Evolutionary conservation across 2,113 vertebrate species (phyloP), one percentile per base, ranked within the genome.

Genomic region (Thalassarche chlororhynchos): DNA sequence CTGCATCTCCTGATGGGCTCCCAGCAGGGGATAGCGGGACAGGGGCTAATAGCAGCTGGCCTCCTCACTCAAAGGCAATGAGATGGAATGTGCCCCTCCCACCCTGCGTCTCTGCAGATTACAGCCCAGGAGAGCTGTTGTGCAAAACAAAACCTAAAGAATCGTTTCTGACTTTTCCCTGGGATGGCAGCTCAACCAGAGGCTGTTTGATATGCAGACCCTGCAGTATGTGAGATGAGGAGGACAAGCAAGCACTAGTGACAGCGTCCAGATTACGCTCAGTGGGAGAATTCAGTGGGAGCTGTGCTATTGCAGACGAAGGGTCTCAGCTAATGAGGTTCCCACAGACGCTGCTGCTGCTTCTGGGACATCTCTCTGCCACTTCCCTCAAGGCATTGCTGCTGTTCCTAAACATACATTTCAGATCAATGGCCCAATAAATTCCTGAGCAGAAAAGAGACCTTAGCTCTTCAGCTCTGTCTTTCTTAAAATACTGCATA

Each of bases 261-360:
- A 77, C 81, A 57, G 28, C 58, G 62, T 42, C 70, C n/a, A 61
- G 62, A 62, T 58, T 32, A 75, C 2, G 0, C 85, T 92, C 90
- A 82, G 46, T 70, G n/a, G 61, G 42, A 87, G 64, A 78, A 77
- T 62, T 93, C 69, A 52, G 57, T 66, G 74, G 61, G 65, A 93
- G 32, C 54, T 91, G 24, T 84, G 65, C 54, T 85, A 54, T n/a
- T 85, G 70, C 66, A 90, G 82, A 72, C 83, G 75, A 90, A 85
- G 66, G 51, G 29, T 84, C 54, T 83, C 55, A 88, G 82, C 51
- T 96, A 94, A 95, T 57, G 79, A 96, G 64, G 55, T 60, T 96
- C 55, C 42, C 38, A 68, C 26, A 80, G 74, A 93, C 89, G 81
- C 85, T 91, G 62, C 40, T 94, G 81, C 74, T 91, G 12, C 82